A percentile compares a stretch with the other conserved stretches of the same genome.
phyloP scores from a whole-genome alignment of 2,888 invertebrate species.

The Nyleta sp. region DNA sequence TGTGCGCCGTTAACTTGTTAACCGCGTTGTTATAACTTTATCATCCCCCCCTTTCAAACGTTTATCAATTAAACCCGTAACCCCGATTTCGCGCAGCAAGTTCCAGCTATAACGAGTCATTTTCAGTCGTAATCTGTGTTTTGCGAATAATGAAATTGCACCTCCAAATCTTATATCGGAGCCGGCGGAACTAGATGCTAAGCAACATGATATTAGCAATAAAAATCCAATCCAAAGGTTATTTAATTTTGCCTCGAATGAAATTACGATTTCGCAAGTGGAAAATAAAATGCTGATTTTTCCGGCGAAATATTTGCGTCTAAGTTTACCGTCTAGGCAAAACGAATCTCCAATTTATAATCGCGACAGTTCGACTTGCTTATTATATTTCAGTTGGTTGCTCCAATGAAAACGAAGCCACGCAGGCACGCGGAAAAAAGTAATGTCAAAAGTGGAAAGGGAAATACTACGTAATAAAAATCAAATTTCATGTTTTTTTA shows the following conservation, averaged over 20 bases:
- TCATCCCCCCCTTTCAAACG: constrained; percentile 14
- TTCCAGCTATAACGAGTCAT: no score
- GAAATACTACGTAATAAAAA: no score
- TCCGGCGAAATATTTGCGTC: constrained; percentile 5
- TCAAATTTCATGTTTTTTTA: no score
- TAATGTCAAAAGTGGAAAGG: no score
- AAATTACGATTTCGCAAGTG: constrained; percentile 29
- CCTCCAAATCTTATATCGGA: not conserved
- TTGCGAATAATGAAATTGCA: constrained; percentile 11
- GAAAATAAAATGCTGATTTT: constrained; percentile 16
- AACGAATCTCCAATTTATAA: constrained; percentile 7
- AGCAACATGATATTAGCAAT: constrained; percentile 34
- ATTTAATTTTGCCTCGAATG: constrained; percentile 24
- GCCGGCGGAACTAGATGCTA: constrained; percentile 10
- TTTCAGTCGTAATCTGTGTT: no score
- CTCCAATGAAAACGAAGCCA: not conserved
- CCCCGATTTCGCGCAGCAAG: not conserved
- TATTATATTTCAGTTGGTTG: constrained; percentile 1
- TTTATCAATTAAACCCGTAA: constrained; percentile 11
- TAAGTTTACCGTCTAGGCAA: constrained; percentile 8
- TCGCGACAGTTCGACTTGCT: not conserved
- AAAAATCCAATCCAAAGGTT: constrained; percentile 34
- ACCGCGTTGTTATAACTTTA: constrained; percentile 23
- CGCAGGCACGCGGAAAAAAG: no score
- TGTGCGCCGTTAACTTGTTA: not conserved